These are phyloP conservation scores for Malurus leucopterus DNA, from an alignment of 2,797 vertebrate genomes.

Conservation along the genomic window DNA sequence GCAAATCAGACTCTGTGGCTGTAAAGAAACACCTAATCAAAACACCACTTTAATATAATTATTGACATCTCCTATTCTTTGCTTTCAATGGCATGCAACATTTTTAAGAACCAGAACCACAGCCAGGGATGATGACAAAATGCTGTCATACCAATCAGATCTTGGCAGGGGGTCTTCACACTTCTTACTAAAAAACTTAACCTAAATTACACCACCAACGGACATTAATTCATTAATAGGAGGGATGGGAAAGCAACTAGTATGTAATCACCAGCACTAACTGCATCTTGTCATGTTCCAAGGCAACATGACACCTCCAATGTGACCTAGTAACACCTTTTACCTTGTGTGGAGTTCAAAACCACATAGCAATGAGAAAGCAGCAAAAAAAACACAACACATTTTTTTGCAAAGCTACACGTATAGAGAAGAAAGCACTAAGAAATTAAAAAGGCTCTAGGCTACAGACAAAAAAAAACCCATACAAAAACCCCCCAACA, in stretches of 20 bases:
- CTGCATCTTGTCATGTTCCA: not conserved
- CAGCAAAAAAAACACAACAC: not conserved
- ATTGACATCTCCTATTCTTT: not conserved
- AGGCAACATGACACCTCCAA: not conserved
- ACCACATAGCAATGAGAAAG: not conserved
- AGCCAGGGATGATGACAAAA: not conserved
- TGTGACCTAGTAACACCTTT: not conserved
- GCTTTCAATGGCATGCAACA: not conserved
- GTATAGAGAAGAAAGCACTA: not conserved
- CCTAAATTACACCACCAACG: not conserved
- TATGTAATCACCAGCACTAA: not conserved
- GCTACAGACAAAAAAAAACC: not conserved
- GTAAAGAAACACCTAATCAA: not conserved
- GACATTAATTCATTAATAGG: not conserved
- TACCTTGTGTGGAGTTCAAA: not conserved
- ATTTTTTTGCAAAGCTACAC: fast-evolving
- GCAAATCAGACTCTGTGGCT: not conserved
- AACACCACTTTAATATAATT: not conserved
- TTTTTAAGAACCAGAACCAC: not conserved
- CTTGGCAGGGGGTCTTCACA: not conserved
- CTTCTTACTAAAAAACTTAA: not conserved
- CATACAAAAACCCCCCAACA: not conserved
- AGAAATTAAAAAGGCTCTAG: not conserved
- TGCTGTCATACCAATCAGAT: not conserved
- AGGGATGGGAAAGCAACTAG: not conserved